Conservation (phyloP, 2,797 vertebrate genomes). For the Sciurus vulgaris region DNA sequence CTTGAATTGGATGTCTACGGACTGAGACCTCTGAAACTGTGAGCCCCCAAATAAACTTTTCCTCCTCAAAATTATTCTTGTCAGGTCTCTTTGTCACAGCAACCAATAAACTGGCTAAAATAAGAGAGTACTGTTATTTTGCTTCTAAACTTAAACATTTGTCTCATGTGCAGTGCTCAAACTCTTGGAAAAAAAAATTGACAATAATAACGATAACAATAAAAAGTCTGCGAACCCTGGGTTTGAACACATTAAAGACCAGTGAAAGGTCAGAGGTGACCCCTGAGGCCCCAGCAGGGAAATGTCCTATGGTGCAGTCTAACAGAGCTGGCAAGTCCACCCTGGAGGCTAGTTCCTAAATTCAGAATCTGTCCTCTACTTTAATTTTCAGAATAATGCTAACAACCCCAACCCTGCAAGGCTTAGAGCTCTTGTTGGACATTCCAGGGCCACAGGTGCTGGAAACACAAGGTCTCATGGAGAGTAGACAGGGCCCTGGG, state of each 20-base stretch:
- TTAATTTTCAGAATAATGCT: background rate
- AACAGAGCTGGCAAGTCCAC: background rate
- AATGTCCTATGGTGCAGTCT: accelerated
- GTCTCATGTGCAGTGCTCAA: background rate
- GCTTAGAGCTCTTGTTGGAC: accelerated
- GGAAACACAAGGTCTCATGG: accelerated
- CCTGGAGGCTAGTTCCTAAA: accelerated
- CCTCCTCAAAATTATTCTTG: too few relatives aligned
- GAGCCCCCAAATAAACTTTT: too few relatives aligned
- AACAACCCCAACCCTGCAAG: accelerated
- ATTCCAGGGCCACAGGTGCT: accelerated
- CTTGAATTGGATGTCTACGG: too few relatives aligned
- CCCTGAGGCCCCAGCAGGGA: background rate
- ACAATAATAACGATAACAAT: too few relatives aligned
- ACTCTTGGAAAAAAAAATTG: background rate
- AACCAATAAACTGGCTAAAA: too few relatives aligned
- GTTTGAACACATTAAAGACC: background rate
- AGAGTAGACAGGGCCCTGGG: background rate
- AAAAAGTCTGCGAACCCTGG: too few relatives aligned
- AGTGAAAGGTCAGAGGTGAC: background rate
- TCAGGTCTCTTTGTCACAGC: too few relatives aligned
- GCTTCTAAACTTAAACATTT: background rate
- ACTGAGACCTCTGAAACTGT: too few relatives aligned
- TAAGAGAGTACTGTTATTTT: background rate
- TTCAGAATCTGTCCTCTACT: background rate